phyloP scores from a whole-genome alignment of 37 sponge, comb jelly and placozoan species.

The Geodia barretti region DNA sequence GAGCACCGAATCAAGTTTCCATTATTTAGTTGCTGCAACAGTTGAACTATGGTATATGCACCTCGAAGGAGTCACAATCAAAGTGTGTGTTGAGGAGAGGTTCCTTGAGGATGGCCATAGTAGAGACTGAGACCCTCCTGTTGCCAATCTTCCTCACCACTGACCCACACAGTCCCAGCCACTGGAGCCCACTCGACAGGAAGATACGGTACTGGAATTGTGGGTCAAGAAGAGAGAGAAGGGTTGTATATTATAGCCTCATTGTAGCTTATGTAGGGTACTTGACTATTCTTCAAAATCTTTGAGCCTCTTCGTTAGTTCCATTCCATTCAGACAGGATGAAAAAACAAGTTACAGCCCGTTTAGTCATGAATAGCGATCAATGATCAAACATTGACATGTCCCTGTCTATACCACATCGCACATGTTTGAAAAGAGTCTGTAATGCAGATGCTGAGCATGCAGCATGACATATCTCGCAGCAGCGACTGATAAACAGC shows the following conservation, averaged over 20 bases:
- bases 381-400: no score
- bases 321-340: slow-evolving; percentile 12
- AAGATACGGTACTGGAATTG: slow-evolving; percentile 48
- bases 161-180: slow-evolving; percentile 27
- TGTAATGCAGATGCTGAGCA: background rate
- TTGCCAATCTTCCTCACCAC: background rate
- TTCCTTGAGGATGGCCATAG: slow-evolving; percentile 5
- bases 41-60: no score
- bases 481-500: no score
- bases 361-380: no score
- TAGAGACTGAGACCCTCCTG: slow-evolving; percentile 13
- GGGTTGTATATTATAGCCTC: background rate
- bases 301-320: background rate
- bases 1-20: no score
- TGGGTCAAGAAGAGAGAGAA: background rate
- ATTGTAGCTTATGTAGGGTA: background rate
- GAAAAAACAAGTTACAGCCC: slow-evolving; percentile 53
- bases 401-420: no score
- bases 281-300: background rate
- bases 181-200: slow-evolving; percentile 16
- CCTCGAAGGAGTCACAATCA: slow-evolving; percentile 18
- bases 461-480: no score
- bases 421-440: no score
- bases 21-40: no score
- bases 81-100: background rate